phyloP scores from a whole-genome alignment of 1,140 invertebrate species.

The Atta cephalotes region DNA sequence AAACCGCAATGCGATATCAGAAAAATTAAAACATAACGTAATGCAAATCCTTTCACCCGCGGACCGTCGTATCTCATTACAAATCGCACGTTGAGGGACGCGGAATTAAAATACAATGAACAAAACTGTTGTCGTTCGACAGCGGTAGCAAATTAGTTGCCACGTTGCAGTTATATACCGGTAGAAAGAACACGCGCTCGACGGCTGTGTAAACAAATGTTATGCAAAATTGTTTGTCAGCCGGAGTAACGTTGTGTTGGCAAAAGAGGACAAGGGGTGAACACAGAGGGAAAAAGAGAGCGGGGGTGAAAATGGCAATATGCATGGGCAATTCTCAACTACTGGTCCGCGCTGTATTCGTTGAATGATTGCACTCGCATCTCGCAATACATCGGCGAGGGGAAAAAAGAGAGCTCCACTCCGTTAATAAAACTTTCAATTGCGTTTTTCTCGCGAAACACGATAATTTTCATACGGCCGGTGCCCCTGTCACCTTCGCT shows the following conservation, averaged over 20 bases:
- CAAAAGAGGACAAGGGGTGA: not conserved
- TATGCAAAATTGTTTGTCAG: slow-evolving; percentile 47
- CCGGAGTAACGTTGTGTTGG: not conserved
- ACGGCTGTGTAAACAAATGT: slow-evolving; percentile 47
- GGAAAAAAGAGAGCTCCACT: slow-evolving; percentile 7
- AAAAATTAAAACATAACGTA: not conserved
- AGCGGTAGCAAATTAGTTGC: slow-evolving; percentile 42
- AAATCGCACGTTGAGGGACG: not conserved
- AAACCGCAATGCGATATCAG: not conserved
- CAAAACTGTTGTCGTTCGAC: slow-evolving; percentile 35
- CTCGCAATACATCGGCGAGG: not conserved
- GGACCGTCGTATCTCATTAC: not conserved
- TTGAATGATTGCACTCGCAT: slow-evolving; percentile 17
- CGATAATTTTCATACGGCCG: slow-evolving; percentile 64
- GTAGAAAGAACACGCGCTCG: slow-evolving; percentile 23
- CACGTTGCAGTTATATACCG: not conserved
- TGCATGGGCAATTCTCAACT: slow-evolving; percentile 39
- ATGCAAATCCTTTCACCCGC: not conserved
- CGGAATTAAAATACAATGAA: slow-evolving; percentile 19
- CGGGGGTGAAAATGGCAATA: slow-evolving; percentile 11
- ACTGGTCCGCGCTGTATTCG: slow-evolving; percentile 5
- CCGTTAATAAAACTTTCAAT: slow-evolving; percentile 71
- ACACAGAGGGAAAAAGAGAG: not conserved
- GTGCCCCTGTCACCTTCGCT: slow-evolving; percentile 12
- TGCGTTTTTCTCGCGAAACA: slow-evolving; percentile 44